These are phyloP conservation scores for Lasiurus cinereus DNA, from an alignment of 2,113 vertebrate species.

Conservation along the genomic window DNA sequence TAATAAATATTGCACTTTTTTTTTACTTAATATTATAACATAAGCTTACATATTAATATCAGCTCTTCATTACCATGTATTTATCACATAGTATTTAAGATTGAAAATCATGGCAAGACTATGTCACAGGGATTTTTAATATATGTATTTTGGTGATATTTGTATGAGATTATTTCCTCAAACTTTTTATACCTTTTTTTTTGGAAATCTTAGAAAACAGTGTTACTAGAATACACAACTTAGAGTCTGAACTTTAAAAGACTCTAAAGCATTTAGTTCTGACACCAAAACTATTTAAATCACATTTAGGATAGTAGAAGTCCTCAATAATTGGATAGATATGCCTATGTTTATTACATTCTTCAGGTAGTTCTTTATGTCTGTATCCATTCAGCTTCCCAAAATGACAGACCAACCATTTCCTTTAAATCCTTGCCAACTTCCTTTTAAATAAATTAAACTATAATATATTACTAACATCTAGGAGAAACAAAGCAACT, in stretches of 20 bases:
- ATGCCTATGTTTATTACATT: background rate
- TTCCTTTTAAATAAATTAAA: slow-evolving; percentile 1
- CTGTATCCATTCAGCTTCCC: background rate
- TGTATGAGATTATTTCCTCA: background rate
- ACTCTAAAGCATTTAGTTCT: background rate
- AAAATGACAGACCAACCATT: background rate
- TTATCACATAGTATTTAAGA: background rate
- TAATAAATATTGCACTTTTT: background rate
- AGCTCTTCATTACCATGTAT: background rate
- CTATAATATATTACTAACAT: background rate
- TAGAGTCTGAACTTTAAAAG: background rate
- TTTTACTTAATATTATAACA: background rate
- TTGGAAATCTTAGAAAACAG: background rate
- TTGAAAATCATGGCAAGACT: background rate
- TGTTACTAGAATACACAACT: background rate
- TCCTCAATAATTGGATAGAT: background rate
- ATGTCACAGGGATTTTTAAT: background rate
- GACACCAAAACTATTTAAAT: background rate
- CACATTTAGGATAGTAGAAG: background rate
- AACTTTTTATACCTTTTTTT: background rate
- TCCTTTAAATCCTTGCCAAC: background rate
- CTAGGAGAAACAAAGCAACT: background rate
- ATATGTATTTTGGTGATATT: background rate
- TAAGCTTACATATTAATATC: background rate
- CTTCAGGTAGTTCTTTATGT: background rate